phyloP scores from a whole-genome alignment of 1,140 invertebrate genomes.

The Vollenhovia emeryi region DNA sequence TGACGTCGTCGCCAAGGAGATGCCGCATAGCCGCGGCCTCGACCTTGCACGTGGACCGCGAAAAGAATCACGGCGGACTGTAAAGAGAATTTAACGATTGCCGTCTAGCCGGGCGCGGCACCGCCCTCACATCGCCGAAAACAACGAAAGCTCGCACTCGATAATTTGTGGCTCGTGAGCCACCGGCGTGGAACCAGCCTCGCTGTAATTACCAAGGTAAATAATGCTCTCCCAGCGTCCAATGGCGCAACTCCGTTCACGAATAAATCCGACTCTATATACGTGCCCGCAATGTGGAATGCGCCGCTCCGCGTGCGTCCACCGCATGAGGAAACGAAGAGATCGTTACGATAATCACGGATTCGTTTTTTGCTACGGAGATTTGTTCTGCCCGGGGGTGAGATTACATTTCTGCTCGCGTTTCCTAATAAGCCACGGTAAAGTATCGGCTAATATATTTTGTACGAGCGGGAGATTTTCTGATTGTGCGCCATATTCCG shows the following conservation, averaged over 20 bases:
- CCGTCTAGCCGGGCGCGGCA: conserved; percentile 59
- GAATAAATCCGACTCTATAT: conserved; percentile 75
- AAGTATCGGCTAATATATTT: conserved; percentile 28
- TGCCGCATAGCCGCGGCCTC: background rate
- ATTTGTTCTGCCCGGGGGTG: conserved; percentile 56
- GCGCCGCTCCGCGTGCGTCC: conserved; percentile 29
- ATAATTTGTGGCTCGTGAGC: conserved; percentile 75
- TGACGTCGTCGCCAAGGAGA: conserved; percentile 33
- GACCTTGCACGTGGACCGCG: background rate
- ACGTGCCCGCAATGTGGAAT: conserved; percentile 73
- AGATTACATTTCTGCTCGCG: conserved; percentile 50
- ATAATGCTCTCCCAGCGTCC: conserved; percentile 72
- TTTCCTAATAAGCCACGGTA: conserved; percentile 25
- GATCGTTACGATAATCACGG: conserved; percentile 74
- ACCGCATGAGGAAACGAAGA: conserved; percentile 53
- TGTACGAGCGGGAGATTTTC: background rate
- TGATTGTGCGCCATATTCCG: background rate
- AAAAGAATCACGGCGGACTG: conserved; percentile 48
- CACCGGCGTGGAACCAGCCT: conserved; percentile 73
- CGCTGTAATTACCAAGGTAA: conserved; percentile 78
- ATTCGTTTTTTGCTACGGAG: conserved; percentile 60
- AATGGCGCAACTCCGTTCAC: conserved; percentile 72
- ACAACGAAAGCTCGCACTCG: conserved; percentile 70
- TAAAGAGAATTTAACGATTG: conserved; percentile 73
- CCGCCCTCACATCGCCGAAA: conserved; percentile 65